A percentile compares a stretch with the other conserved stretches of the same genome.
Conservation (phyloP, 2,888 invertebrate genomes). For the Macrophya alboannulata region DNA sequence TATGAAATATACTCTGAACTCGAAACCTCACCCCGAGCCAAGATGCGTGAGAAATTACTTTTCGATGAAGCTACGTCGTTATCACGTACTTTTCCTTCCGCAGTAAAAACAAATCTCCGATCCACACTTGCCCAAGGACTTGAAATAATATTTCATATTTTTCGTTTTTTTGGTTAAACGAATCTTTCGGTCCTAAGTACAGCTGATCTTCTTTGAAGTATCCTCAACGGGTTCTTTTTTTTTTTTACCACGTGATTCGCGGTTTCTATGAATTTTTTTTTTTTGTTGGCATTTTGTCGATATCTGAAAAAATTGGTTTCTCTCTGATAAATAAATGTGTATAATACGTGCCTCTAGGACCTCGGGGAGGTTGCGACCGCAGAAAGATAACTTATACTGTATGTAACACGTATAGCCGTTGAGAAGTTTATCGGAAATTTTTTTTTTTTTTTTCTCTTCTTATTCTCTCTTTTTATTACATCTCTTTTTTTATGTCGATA, state of each 20-base stretch:
- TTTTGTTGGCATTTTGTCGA: neutral
- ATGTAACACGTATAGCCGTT: neutral
- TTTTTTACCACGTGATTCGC: neutral
- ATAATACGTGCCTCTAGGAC: constrained; percentile 28
- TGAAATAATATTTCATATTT: constrained; percentile 19
- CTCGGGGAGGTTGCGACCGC: neutral
- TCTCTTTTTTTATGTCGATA: constrained; percentile 50
- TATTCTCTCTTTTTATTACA: neutral
- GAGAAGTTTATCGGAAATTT: constrained; percentile 7
- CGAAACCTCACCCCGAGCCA: neutral
- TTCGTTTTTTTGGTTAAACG: neutral
- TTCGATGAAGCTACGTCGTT: constrained; percentile 45
- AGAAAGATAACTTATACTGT: neutral
- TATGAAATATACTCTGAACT: constrained; percentile 15
- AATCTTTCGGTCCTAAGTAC: neutral
- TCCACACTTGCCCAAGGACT: neutral
- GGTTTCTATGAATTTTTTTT: neutral
- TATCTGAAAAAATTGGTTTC: neutral
- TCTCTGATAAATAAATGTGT: constrained; percentile 19
- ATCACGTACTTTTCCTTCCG: constrained; percentile 17
- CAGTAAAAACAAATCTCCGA: constrained; percentile 23
- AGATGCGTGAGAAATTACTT: constrained; percentile 44
- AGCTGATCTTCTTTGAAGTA: neutral
- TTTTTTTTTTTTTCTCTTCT: constrained; percentile 56
- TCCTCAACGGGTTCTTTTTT: neutral